phyloP scores from a whole-genome alignment of 1,140 invertebrate species.

The Bombus superbus region DNA sequence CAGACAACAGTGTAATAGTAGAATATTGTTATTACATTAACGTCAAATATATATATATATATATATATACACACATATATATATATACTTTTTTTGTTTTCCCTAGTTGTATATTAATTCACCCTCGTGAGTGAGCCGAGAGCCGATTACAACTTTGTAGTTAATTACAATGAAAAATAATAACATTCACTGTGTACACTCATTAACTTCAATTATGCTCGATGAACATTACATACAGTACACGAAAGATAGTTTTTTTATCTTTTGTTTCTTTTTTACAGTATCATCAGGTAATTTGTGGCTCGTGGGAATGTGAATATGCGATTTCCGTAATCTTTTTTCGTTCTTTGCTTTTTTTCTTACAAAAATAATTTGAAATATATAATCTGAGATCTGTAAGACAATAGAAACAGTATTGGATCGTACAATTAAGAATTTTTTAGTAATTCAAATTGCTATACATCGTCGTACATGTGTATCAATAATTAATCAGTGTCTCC shows the following conservation, averaged over 20 bases:
- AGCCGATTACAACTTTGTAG: conserved; percentile 64
- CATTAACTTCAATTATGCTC: conserved; percentile 74
- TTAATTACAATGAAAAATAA: conserved; percentile 76
- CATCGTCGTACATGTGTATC: conserved; percentile 16
- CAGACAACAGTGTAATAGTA: conserved; percentile 79
- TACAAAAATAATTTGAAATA: conserved; percentile 75
- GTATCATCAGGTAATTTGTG: conserved; percentile 71
- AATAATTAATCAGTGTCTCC: conserved; percentile 26
- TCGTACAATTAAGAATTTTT: conserved; percentile 67
- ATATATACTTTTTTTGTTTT: conserved; percentile 42
- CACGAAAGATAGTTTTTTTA: conserved; percentile 70
- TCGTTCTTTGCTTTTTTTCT: conserved; percentile 56
- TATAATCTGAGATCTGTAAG: conserved; percentile 71
- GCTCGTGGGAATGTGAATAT: conserved; percentile 75
- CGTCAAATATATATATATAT: conserved; percentile 71
- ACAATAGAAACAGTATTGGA: conserved; percentile 69
- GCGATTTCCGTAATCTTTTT: conserved; percentile 62
- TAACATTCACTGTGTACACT: conserved; percentile 77
- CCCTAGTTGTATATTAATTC: conserved; percentile 69
- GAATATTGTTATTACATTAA: conserved; percentile 80
- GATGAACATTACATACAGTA: conserved; percentile 72
- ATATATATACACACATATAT: not conserved
- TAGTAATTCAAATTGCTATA: conserved; percentile 49
- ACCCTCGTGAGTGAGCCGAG: conserved; percentile 54
- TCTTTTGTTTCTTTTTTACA: conserved; percentile 48